Conservation (phyloP, 2,888 invertebrate species). For the Tinea pellionella region DNA sequence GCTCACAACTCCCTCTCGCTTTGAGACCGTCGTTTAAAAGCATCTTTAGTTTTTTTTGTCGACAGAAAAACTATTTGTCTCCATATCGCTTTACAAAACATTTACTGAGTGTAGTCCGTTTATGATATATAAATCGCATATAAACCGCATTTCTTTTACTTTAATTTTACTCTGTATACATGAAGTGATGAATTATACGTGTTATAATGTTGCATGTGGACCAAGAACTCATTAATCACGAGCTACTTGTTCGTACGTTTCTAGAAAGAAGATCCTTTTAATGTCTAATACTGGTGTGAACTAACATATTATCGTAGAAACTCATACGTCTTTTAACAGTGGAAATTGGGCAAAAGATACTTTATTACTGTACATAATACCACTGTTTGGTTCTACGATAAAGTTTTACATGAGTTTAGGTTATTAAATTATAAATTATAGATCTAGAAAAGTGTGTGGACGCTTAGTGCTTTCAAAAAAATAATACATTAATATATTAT, state of each 20-base stretch:
- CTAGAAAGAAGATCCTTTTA: neutral
- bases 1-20: conserved; percentile 1
- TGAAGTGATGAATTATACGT: neutral
- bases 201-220: neutral
- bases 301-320: neutral
- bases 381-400: too few relatives aligned
- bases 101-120: conserved; percentile 5
- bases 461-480: too few relatives aligned
- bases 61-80: conserved; percentile 34
- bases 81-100: conserved; percentile 33
- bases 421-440: too few relatives aligned
- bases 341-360: too few relatives aligned
- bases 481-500: too few relatives aligned
- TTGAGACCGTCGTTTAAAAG: conserved; percentile 12
- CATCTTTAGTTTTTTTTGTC: conserved; percentile 22
- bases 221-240: conserved; percentile 32
- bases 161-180: neutral
- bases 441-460: too few relatives aligned
- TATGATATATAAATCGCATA: neutral
- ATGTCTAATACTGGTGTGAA: conserved; percentile 2
- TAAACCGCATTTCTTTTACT: neutral
- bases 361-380: too few relatives aligned
- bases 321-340: neutral
- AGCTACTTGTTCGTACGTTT: conserved; percentile 11
- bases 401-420: too few relatives aligned